A percentile compares a stretch with the other conserved stretches of the same genome.
Evolutionary conservation across 2,797 vertebrate genomes (phyloP).

Genomic region (Rhinoraja longicauda): DNA sequence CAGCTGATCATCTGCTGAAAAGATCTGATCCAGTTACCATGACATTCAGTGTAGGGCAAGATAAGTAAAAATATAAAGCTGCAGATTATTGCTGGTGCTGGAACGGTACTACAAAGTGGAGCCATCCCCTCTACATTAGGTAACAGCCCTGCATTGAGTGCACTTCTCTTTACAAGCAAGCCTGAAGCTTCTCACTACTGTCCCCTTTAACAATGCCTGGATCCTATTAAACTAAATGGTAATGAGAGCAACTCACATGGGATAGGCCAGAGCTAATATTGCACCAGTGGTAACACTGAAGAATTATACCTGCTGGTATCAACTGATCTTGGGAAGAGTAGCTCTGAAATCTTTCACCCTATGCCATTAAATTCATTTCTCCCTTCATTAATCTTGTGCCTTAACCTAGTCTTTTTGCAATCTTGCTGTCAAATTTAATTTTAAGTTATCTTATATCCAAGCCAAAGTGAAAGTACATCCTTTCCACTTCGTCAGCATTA

Average conservation of each 20-base stretch:
- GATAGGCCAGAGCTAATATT: neutral
- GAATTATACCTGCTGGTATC: neutral
- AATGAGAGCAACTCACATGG: neutral
- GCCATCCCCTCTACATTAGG: no score
- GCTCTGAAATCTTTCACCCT: no score
- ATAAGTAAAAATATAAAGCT: neutral
- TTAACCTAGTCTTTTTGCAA: no score
- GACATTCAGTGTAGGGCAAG: neutral
- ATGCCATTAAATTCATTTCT: no score
- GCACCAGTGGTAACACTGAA: neutral
- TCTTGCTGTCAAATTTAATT: no score
- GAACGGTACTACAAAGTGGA: no score
- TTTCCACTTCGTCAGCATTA: no score
- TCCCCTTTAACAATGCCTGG: neutral
- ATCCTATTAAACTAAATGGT: neutral
- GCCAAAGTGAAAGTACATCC: no score
- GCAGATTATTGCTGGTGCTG: neutral
- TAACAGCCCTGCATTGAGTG: neutral
- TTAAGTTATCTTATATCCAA: no score
- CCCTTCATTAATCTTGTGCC: no score
- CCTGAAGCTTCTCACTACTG: neutral
- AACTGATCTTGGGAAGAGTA: neutral
- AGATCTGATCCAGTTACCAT: neutral
- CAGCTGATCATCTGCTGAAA: no score
- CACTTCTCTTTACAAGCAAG: neutral